Conservation (phyloP, 2,888 invertebrate genomes). For the Aleiodes alternator region DNA sequence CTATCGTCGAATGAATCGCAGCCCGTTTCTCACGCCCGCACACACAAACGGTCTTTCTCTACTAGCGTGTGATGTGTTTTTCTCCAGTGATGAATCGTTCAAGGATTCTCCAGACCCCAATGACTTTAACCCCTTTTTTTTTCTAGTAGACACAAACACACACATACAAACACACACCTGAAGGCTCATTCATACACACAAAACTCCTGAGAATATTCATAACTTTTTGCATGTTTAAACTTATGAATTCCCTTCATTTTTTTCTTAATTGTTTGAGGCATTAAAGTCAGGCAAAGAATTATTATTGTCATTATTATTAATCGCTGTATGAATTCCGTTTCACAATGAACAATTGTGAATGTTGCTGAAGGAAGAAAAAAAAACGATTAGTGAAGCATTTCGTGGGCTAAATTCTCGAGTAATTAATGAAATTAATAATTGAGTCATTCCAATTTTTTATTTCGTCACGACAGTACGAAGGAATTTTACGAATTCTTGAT, state of each 20-base stretch:
- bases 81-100: constrained; percentile 37
- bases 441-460: neutral
- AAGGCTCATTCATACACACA: constrained; percentile 15
- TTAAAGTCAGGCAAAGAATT: neutral
- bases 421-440: too few relatives aligned
- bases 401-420: neutral
- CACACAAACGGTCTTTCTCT: neutral
- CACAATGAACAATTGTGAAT: constrained; percentile 13
- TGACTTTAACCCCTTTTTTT: constrained; percentile 34
- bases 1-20: constrained; percentile 43
- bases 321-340: constrained; percentile 1
- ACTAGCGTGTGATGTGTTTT: constrained; percentile 26
- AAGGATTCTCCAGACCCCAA: constrained; percentile 35
- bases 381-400: neutral
- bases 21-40: constrained; percentile 42
- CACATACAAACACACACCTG: neutral
- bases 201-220: constrained; percentile 26
- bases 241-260: constrained; percentile 8
- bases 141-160: neutral
- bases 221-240: constrained; percentile 19
- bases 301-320: constrained; percentile 11
- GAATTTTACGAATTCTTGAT: neutral
- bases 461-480: neutral
- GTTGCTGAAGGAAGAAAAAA: neutral
- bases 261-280: neutral